Conservation (phyloP, 2,113 vertebrate genomes). For the Nothobranchius furzeri region DNA sequence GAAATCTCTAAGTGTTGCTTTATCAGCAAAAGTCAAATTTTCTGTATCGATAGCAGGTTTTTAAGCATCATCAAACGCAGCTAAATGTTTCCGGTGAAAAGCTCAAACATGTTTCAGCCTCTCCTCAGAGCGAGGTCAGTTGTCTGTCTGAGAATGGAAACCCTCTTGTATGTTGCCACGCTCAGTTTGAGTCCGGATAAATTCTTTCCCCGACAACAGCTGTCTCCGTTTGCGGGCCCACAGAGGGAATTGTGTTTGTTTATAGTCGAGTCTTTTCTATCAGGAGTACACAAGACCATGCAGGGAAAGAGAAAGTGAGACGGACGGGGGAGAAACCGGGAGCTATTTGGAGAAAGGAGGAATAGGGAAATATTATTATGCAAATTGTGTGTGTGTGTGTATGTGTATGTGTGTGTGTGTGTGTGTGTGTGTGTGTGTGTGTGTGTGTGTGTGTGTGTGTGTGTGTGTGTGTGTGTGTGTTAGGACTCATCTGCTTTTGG, state of each 20-base stretch:
- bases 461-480: constrained; percentile 75
- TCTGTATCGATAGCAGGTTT: no score
- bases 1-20: no score
- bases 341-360: constrained; percentile 62
- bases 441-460: constrained; percentile 28
- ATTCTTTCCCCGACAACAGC: constrained; percentile 64
- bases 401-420: constrained; percentile 72
- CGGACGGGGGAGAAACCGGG: constrained; percentile 52
- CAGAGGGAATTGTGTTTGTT: constrained; percentile 73
- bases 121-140: constrained; percentile 15
- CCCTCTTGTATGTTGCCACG: constrained; percentile 45
- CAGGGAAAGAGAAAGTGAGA: constrained; percentile 34
- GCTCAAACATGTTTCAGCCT: constrained; percentile 15
- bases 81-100: neutral
- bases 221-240: constrained; percentile 63
- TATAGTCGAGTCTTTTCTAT: constrained; percentile 69
- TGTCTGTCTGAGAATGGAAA: constrained; percentile 42
- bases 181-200: constrained; percentile 65
- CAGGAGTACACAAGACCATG: constrained; percentile 65
- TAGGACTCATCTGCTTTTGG: constrained; percentile 99
- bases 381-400: constrained; percentile 90
- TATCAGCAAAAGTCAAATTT: no score
- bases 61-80: no score
- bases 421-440: constrained; percentile 75
- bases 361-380: constrained; percentile 96